Evolutionary conservation across 1,140 invertebrate species (phyloP), one percentile per base, ranked within the genome.

Genomic region (Drosophila orena): DNA sequence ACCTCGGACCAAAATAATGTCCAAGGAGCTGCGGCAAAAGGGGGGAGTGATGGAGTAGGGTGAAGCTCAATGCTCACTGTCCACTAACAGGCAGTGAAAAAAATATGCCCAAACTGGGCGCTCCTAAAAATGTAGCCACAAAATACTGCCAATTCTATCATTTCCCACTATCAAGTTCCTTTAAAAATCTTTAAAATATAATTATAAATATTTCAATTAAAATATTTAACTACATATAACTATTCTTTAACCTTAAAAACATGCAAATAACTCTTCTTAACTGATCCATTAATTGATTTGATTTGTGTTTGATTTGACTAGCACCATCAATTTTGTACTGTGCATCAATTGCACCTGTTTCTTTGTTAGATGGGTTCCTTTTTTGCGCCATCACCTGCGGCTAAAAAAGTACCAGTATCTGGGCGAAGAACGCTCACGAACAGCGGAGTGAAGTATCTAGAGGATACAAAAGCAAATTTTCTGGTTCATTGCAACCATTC

Each of bases 401-500:
- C 55, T 60, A 60, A 57, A 42, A 59, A 62, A 57, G 24, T 4
- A 24, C 24, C 7, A 17, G 42, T 50, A 40, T 40, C 59, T 44
- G 62, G 24, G 43, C 3, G 65, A 65, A 34, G 61, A 65, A 52
- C 60, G 24, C 59, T 57, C 30, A 24, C 54, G 24, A 34, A 34
- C 27, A 44, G 40, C 56, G 54, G 56, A 37, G 40, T 62, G 50
- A 57, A 61, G 62, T 55, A 54, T 47, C 76, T 64, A 66, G 65
- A 84, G 80, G 66, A 68, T 68, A 56, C 78, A 72, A 61, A 55
- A 71, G 84, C 71, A 85, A 77, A 86, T 86, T 86, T 86, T 86
- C 83, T 86, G 81, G 81, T 86, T 86, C 81, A 86, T 86, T 86
- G 81, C 83, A 79, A 44, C 74, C 78, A 86, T 86, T 86, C 81